Conservation (phyloP, 1,140 invertebrate species). For the Lepidostoma basale region DNA sequence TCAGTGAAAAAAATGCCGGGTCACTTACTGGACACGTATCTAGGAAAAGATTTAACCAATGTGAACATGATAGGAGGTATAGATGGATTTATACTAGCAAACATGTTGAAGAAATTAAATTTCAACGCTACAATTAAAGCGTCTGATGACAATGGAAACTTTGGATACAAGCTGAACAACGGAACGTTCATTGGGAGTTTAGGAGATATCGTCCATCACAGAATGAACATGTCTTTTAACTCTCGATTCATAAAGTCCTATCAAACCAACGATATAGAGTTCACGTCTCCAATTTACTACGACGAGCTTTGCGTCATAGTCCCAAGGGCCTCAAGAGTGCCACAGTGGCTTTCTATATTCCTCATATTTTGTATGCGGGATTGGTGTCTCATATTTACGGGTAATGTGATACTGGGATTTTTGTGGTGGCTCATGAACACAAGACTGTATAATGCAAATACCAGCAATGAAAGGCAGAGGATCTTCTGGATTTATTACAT, state of each 20-base stretch:
- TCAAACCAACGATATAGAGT: constrained; percentile 48
- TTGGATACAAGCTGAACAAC: constrained; percentile 48
- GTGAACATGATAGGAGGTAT: constrained; percentile 39
- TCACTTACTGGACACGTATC: constrained; percentile 2
- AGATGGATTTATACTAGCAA: constrained; percentile 50
- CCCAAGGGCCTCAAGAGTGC: constrained; percentile 52
- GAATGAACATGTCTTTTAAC: constrained; percentile 52
- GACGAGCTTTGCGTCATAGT: constrained; percentile 55
- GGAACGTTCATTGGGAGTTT: constrained; percentile 51
- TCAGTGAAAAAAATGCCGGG: neutral
- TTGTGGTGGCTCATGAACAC: constrained; percentile 48
- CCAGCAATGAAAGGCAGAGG: neutral
- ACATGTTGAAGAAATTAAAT: constrained; percentile 50
- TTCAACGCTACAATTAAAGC: constrained; percentile 47
- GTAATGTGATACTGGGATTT: constrained; percentile 38
- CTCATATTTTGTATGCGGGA: constrained; percentile 48
- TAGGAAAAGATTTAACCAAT: constrained; percentile 16
- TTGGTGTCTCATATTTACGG: constrained; percentile 48
- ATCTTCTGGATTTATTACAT: constrained; percentile 20
- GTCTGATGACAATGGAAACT: constrained; percentile 46
- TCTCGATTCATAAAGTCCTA: constrained; percentile 53
- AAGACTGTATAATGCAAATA: neutral
- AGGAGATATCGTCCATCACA: constrained; percentile 49
- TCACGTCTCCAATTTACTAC: constrained; percentile 48
- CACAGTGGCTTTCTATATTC: constrained; percentile 51